A percentile compares a stretch with the other conserved stretches of the same genome.
phyloP scores from a whole-genome alignment of 2,113 vertebrate genomes.

The Apodemus speciosus region DNA sequence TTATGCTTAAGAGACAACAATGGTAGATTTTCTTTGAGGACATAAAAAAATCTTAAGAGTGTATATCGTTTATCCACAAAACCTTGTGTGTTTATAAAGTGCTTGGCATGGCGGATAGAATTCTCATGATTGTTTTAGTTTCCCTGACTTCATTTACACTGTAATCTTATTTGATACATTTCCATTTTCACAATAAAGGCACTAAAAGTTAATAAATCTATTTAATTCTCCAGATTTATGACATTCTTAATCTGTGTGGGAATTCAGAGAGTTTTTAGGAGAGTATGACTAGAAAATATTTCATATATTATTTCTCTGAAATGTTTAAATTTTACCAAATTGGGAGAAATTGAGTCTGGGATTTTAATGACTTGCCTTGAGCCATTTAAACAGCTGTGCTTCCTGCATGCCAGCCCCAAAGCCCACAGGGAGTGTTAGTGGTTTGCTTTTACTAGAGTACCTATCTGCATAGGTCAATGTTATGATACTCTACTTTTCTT shows the following conservation, averaged over 20 bases:
- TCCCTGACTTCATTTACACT: background rate
- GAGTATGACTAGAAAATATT: background rate
- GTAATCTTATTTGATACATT: background rate
- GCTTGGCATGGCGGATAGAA: background rate
- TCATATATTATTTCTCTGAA: background rate
- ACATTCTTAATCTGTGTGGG: background rate
- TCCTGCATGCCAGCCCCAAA: background rate
- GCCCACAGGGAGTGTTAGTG: background rate
- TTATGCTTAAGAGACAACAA: background rate
- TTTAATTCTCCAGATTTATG: background rate
- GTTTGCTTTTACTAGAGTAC: background rate
- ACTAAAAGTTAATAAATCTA: background rate
- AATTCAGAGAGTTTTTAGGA: slow-evolving; percentile 29
- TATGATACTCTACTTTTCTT: background rate
- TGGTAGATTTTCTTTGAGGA: background rate
- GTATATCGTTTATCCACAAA: background rate
- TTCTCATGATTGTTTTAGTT: background rate
- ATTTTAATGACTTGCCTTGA: background rate
- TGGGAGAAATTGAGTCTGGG: background rate
- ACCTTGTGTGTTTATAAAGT: background rate
- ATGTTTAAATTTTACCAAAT: background rate
- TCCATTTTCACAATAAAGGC: background rate
- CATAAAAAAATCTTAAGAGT: background rate
- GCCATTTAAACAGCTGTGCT: background rate
- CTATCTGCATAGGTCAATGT: background rate